Evolutionary conservation across 2,888 invertebrate genomes (phyloP).

Genomic region (Resseliella maxima): DNA sequence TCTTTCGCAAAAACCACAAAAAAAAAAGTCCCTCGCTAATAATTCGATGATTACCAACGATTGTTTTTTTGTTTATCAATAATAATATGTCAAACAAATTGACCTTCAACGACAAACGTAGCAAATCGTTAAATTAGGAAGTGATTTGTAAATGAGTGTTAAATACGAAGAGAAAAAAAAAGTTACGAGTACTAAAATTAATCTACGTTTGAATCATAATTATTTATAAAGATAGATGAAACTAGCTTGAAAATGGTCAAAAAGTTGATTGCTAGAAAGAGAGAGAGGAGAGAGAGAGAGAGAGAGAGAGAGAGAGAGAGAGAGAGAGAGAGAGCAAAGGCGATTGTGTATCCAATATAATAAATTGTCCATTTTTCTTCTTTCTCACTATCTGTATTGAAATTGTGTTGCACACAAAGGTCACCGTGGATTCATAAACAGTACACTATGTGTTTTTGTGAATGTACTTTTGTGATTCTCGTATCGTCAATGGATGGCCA

Average conservation of each 20-base stretch:
- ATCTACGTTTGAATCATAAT: conserved; percentile 9
- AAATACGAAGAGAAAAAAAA: neutral
- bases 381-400: too few species aligned
- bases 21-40: neutral
- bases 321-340: neutral
- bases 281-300: neutral
- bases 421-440: neutral
- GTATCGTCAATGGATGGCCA: neutral
- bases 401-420: neutral
- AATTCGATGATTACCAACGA: neutral
- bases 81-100: conserved; percentile 12
- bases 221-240: neutral
- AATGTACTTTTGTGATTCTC: neutral
- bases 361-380: neutral
- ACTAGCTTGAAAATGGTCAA: neutral
- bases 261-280: neutral
- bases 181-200: conserved; percentile 28
- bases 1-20: neutral
- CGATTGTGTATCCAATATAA: neutral
- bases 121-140: neutral
- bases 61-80: neutral
- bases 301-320: neutral
- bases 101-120: neutral
- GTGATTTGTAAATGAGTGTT: neutral
- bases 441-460: neutral